Evolutionary conservation across 2,113 vertebrate genomes (phyloP).

Genomic region (Calyptomena viridis): DNA sequence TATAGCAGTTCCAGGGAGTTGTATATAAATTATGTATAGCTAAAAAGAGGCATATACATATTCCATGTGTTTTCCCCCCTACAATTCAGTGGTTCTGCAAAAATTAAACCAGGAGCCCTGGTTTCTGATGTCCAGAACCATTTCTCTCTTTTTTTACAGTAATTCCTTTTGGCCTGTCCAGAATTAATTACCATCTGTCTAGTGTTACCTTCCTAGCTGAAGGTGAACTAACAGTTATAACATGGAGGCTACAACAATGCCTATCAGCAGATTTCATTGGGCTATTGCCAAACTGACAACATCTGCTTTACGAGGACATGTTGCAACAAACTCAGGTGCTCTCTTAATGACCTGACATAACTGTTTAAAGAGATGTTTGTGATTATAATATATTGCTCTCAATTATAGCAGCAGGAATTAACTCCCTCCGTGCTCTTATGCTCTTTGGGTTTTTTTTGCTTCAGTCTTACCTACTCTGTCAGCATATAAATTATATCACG

Average conservation of each 20-base stretch:
- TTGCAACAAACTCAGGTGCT: slow-evolving; percentile 44
- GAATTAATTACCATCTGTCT: slow-evolving; percentile 64
- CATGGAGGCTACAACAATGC: not conserved
- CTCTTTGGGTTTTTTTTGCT: not conserved
- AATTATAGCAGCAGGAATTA: slow-evolving; percentile 5
- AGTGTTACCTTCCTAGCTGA: not conserved
- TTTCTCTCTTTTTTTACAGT: not conserved
- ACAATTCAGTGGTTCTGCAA: not conserved
- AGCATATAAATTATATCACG: not conserved
- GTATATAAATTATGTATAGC: not conserved
- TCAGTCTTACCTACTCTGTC: not conserved
- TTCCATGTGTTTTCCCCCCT: not conserved
- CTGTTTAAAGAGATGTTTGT: slow-evolving; percentile 51
- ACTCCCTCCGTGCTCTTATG: not conserved
- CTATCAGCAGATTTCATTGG: slow-evolving; percentile 18
- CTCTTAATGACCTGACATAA: slow-evolving; percentile 57
- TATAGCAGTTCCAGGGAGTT: not conserved
- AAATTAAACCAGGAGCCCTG: not conserved
- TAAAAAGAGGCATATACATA: not conserved
- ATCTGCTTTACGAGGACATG: slow-evolving; percentile 53
- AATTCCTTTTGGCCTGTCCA: slow-evolving; percentile 43
- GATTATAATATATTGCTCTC: slow-evolving; percentile 7
- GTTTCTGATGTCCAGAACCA: not conserved
- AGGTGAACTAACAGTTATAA: slow-evolving; percentile 15
- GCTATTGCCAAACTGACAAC: not conserved